phyloP scores from a whole-genome alignment of 2,113 vertebrate species.

The Oryzias curvinotus region DNA sequence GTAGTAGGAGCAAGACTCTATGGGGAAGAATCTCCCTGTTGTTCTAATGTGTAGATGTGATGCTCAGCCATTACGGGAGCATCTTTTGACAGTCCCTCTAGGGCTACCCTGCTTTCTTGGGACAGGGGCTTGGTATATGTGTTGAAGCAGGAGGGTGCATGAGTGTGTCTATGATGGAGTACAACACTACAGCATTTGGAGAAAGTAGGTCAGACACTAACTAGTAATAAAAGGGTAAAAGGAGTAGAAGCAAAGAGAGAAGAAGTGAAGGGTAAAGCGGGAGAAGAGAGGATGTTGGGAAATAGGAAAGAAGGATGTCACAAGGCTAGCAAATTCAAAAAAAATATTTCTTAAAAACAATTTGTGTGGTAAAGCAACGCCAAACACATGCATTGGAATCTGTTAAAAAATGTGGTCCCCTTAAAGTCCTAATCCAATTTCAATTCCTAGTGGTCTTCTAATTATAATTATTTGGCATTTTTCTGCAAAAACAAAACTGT shows the following conservation, averaged over 20 bases:
- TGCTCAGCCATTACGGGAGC: constrained; percentile 45
- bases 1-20: constrained; percentile 24
- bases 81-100: constrained; percentile 40
- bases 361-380: too few relatives aligned
- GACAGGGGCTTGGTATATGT: constrained; percentile 32
- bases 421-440: too few relatives aligned
- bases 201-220: constrained; percentile 75
- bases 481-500: too few relatives aligned
- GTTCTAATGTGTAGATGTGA: constrained; percentile 37
- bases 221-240: constrained; percentile 54
- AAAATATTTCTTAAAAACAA: background rate
- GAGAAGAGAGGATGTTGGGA: constrained; percentile 14
- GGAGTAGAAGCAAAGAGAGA: constrained; percentile 52
- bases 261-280: constrained; percentile 36
- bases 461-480: too few relatives aligned
- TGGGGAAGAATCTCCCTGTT: constrained; percentile 27
- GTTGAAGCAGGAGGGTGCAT: constrained; percentile 38
- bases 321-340: background rate
- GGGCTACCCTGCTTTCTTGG: constrained; percentile 49
- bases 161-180: constrained; percentile 44
- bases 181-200: constrained; percentile 72
- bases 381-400: too few relatives aligned
- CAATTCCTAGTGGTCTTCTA: too few relatives aligned
- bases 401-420: too few relatives aligned
- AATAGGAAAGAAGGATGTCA: background rate